phyloP scores from a whole-genome alignment of 2,888 invertebrate species.

The Cerastoderma edule region DNA sequence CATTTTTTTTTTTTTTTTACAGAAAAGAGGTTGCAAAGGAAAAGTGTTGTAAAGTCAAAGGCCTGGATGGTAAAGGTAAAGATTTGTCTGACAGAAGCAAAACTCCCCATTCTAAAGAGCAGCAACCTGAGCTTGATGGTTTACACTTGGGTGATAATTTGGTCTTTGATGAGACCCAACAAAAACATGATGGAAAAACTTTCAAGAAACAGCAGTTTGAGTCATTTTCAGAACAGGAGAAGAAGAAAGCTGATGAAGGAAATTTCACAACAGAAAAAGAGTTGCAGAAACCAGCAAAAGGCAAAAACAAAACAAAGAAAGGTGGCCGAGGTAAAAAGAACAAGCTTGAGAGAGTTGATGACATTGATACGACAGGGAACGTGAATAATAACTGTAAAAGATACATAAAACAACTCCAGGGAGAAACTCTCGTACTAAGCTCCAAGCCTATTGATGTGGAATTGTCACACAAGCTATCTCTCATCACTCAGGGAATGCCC shows the following conservation, averaged over 20 bases:
- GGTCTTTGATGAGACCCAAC: no score
- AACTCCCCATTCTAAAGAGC: no score
- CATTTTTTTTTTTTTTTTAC: no score
- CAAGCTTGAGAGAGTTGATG: not conserved
- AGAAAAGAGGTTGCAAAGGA: no score
- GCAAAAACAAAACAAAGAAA: not conserved
- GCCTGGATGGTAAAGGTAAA: no score
- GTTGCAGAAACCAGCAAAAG: not conserved
- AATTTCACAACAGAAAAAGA: conserved; percentile 3
- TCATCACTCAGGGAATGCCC: not conserved
- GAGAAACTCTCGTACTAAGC: not conserved
- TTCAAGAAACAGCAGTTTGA: no score
- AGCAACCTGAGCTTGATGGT: no score
- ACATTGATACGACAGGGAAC: not conserved
- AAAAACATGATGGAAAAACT: no score
- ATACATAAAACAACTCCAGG: not conserved
- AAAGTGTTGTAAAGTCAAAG: no score
- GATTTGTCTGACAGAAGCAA: no score
- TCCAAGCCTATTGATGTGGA: conserved; percentile 10
- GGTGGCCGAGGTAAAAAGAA: not conserved
- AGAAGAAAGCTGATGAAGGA: not conserved
- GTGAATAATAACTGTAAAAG: not conserved
- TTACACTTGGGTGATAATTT: no score
- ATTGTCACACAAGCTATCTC: not conserved
- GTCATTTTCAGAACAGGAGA: no score